These are phyloP conservation scores for Pionites leucogaster DNA, from an alignment of 2,113 vertebrate genomes.

Conservation along the genomic window DNA sequence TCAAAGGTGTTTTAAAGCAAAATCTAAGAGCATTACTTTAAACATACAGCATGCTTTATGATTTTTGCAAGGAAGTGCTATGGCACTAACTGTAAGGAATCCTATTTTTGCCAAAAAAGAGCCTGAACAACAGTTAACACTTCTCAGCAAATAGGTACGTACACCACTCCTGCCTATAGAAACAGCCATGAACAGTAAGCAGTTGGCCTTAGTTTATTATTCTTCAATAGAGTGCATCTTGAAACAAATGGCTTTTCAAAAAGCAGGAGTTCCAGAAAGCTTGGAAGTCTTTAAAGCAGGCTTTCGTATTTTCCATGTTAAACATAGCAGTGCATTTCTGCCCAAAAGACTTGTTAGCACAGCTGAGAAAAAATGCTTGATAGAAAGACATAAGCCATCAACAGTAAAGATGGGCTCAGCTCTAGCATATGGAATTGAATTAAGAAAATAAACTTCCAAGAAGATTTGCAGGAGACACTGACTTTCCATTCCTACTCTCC, in stretches of 20 bases:
- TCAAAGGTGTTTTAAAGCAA: not conserved
- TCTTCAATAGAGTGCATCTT: not conserved
- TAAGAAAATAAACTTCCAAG: slow-evolving; percentile 15
- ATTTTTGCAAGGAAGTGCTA: not conserved
- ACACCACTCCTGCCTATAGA: not conserved
- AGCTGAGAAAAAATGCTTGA: slow-evolving; percentile 29
- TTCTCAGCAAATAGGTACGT: not conserved
- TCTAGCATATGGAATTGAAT: not conserved
- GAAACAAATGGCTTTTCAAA: not conserved
- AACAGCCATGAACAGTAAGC: not conserved
- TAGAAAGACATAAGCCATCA: slow-evolving; percentile 4
- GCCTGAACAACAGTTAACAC: not conserved
- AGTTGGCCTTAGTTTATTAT: not conserved
- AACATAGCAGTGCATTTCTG: not conserved
- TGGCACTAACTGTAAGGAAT: not conserved
- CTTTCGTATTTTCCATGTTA: not conserved
- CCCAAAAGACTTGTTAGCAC: not conserved
- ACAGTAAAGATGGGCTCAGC: not conserved
- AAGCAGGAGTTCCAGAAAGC: not conserved
- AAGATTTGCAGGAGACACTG: not conserved
- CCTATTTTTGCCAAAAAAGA: not conserved
- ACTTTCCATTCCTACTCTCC: not conserved
- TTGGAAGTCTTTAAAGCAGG: not conserved
- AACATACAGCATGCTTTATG: not conserved
- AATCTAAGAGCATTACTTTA: not conserved